Base-by-base conservation (phyloP, 92 coral and sea anemone genomes). In the Heteractis magnifica region DNA sequence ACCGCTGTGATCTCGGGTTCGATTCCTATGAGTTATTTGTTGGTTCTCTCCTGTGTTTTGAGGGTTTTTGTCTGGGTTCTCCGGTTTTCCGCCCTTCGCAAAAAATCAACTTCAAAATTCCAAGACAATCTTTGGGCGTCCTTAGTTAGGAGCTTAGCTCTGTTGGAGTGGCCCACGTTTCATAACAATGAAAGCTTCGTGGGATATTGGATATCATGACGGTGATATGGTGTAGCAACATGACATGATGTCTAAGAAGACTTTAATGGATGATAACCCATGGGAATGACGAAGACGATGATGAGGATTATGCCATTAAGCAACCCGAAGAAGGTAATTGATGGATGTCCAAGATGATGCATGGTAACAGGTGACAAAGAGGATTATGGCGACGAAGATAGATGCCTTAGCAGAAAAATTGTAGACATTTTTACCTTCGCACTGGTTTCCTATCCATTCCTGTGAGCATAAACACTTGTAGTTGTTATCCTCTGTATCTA, bases 361-460 rank as follows among this genome's bases (percentile, higher is more conserved):
- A 4, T 0, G 44, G 44, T 34, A 34, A 4, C 64, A 58, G n/a
- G 64, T 58, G n/a, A 58, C 6, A 3, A n/a, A 58, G 19, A 58
- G 15, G n/a, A 9, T 12, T 58, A 9, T 12, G 64, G 15, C 16
- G 64, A 4, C n/a, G 16, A 58, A 10, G 64, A 8, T 4, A 12
- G 62, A 10, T 10, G 62, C 0, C 5, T 12, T n/a, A 58, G 64
- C 64, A 58, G 64, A 58, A 58, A 4, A 58, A 58, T 15, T 10
- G 14, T 58, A 2, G 15, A 53, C 18, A 34, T 48, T 34, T 76
- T 41, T 90, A 96, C 99, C 93, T 84, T 96, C 90, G 74, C 99
- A 96, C 72, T 90, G 92, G 44, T 58, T 80, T 75, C 99, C 99
- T 16, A 83, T 87, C 94, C 95, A 96, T 72, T 91, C 89, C 71